Percentiles rank a stretch among this genome's conserved stretches.
Evolutionary conservation across 2,888 invertebrate genomes (phyloP).

Genomic region (Serrognathus titanus): DNA sequence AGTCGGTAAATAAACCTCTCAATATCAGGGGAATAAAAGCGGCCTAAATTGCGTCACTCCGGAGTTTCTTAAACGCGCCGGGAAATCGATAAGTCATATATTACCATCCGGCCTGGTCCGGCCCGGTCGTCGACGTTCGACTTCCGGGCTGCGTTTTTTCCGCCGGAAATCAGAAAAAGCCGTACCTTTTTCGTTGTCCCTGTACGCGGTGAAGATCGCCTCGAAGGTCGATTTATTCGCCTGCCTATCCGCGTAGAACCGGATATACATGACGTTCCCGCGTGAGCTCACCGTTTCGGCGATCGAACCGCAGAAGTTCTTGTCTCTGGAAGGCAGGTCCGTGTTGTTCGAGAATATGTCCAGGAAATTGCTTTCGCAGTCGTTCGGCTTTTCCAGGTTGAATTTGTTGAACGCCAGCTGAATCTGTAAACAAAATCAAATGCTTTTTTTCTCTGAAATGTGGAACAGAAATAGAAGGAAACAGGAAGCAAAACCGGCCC

Average conservation of each 20-base stretch:
- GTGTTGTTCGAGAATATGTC: constrained; percentile 67
- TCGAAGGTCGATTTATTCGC: constrained; percentile 62
- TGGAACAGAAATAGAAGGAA: no score
- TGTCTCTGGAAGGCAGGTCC: constrained; percentile 58
- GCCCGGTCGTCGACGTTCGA: no score
- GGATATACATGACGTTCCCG: constrained; percentile 67
- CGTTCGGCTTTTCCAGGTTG: constrained; percentile 67
- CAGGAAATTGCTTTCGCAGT: constrained; percentile 73
- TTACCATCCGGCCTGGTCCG: no score
- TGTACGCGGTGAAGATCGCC: constrained; percentile 72
- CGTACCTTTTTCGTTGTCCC: constrained; percentile 57
- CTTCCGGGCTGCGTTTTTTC: no score
- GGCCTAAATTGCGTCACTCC: no score
- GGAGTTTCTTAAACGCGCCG: no score
- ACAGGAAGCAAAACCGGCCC: no score
- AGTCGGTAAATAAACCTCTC: no score
- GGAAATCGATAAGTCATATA: no score
- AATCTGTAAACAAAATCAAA: constrained; percentile 54
- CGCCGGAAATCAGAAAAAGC: no score
- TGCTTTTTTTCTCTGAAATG: no score
- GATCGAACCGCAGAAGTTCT: constrained; percentile 81
- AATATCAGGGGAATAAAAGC: no score
- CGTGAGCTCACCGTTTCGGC: constrained; percentile 71
- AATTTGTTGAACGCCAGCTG: constrained; percentile 66
- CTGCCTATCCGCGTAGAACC: constrained; percentile 66